Base-by-base conservation (phyloP, 2,888 invertebrate species). In the Spodoptera picta region DNA sequence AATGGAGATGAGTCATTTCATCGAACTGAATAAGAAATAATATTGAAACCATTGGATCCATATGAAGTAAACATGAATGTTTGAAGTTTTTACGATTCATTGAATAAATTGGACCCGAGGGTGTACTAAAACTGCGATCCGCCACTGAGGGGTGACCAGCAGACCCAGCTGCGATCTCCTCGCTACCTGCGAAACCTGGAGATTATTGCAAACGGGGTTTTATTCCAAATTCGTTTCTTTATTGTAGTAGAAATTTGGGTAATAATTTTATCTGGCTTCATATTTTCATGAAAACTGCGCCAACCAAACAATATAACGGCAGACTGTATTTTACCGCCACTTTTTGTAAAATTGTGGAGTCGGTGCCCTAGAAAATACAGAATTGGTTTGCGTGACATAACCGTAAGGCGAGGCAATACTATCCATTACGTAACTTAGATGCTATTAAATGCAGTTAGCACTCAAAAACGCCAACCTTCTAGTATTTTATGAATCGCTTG, bases 1-100 rank as follows among this genome's bases (percentile, higher is more conserved):
- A 36, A 36, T 36, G 36, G 36, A 9, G 2, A 48, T 74, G 65
- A 65, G 42, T 69, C 65, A 66, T 57, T 65, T 54, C 54, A 75
- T 58, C 58, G 62, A 68, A 60, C 57, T 49, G 72, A 36, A 63
- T 65, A 42, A 42, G 58, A 54, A 36, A 36, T 36, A 36, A 36
- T 36, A 49, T 51, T 47, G 60, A 50, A 60, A 56, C 46, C 45
- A 24, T n/a, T 49, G 51, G 60, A 56, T 27, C 27, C 27, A 27
- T 60, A 44, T 63, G 59, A 60, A 60, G 60, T 42, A 52, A 36
- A 36, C 36, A 36, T 36, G 2, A 1, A 36, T 9, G 36, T 36
- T 36, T 36, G 9, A 36, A 36, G 36, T 36, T 60, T 55, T 23
- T 31, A 48, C 50, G 41, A 46, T 50, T 57, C 24, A 45, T 62